These are phyloP conservation scores for Maccullochella peelii DNA, from an alignment of 2,113 vertebrate genomes.

Conservation along the genomic window DNA sequence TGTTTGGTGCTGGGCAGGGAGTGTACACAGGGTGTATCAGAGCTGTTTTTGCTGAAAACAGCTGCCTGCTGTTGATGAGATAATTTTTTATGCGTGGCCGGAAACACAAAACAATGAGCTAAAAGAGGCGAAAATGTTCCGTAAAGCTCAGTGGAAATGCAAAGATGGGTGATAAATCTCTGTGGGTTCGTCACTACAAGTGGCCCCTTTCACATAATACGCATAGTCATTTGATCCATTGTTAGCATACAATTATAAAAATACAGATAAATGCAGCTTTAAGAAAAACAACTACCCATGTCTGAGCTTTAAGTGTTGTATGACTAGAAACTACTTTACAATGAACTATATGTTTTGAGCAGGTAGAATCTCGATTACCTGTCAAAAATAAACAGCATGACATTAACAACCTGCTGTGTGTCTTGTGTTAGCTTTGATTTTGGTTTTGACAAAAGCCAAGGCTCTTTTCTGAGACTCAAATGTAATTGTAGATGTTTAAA, in stretches of 20 bases:
- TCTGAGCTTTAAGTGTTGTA: background rate
- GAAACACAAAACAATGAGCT: background rate
- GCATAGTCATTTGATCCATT: background rate
- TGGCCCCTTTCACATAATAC: background rate
- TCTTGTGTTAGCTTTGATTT: background rate
- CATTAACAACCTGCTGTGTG: conserved; percentile 14
- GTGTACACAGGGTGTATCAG: background rate
- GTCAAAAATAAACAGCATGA: conserved; percentile 22
- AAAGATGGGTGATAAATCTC: background rate
- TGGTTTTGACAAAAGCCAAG: conserved; percentile 6
- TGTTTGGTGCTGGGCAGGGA: too few relatives aligned
- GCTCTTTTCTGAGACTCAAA: conserved; percentile 12
- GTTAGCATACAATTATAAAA: background rate
- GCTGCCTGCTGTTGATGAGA: background rate
- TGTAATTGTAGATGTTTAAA: conserved; percentile 23
- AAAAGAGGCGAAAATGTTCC: background rate
- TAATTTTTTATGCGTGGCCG: background rate
- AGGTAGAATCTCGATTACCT: background rate
- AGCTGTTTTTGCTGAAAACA: background rate
- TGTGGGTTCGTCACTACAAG: background rate
- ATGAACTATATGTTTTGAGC: background rate
- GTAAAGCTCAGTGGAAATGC: background rate
- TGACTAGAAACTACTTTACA: background rate
- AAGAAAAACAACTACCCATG: background rate
- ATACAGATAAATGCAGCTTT: background rate